Evolutionary conservation across 1,140 invertebrate genomes (phyloP).

Genomic region (Oncopeltus fasciatus): DNA sequence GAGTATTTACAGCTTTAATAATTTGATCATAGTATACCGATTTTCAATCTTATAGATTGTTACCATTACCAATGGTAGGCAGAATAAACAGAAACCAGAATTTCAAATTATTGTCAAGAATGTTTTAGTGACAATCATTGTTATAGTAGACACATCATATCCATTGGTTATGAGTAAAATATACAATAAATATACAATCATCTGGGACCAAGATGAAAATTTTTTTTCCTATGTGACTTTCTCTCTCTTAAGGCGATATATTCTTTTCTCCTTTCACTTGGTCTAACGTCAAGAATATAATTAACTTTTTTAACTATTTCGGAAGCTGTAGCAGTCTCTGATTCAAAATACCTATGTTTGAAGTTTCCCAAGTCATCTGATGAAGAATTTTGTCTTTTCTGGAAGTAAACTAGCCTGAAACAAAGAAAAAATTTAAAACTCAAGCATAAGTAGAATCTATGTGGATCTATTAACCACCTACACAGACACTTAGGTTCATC

Average conservation of each 20-base stretch:
- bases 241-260: slow-evolving; percentile 46
- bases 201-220: slow-evolving; percentile 34
- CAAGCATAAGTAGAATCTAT: neutral
- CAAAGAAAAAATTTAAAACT: neutral
- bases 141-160: too few species aligned
- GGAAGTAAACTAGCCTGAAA: slow-evolving; percentile 21
- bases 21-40: neutral
- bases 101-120: slow-evolving; percentile 3
- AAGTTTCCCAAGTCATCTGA: slow-evolving; percentile 34
- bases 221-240: slow-evolving; percentile 41
- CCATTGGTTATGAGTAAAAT: neutral
- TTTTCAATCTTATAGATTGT: too few species aligned
- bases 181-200: slow-evolving; percentile 19
- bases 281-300: slow-evolving; percentile 64
- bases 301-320: slow-evolving; percentile 79
- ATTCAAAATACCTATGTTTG: slow-evolving; percentile 77
- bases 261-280: slow-evolving; percentile 58
- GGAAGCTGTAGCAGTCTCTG: slow-evolving; percentile 52
- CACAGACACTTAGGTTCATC: too few species aligned
- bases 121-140: neutral
- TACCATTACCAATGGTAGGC: too few species aligned
- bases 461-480: too few species aligned
- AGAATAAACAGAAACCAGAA: too few species aligned
- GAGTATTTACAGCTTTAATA: neutral
- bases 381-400: neutral